A percentile compares a stretch with the other conserved stretches of the same genome.
Conservation (phyloP, 2,888 invertebrate genomes). For the Plebejus melissa region DNA sequence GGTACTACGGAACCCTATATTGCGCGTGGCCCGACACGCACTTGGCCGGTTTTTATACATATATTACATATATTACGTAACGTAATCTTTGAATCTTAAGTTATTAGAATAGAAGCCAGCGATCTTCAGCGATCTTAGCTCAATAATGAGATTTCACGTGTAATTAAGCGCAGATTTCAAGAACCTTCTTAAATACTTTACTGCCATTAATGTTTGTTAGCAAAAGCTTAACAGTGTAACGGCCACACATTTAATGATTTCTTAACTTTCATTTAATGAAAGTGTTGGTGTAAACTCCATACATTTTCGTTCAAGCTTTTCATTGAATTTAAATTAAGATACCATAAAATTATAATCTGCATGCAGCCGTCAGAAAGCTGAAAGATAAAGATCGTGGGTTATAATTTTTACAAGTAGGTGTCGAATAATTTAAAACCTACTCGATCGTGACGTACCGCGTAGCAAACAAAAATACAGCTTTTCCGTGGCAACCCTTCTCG, state of each 20-base stretch:
- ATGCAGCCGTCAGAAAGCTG: not conserved
- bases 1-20: too few relatives aligned
- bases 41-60: too few relatives aligned
- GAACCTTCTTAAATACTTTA: not conserved
- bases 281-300: too few relatives aligned
- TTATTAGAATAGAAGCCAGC: too few relatives aligned
- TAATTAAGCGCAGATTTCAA: not conserved
- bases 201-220: not conserved
- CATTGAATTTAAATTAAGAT: not conserved
- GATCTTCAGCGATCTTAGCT: not conserved
- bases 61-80: too few relatives aligned
- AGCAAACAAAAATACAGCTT: conserved; percentile 30
- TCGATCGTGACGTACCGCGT: conserved; percentile 20
- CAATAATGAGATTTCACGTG: not conserved
- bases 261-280: too few relatives aligned
- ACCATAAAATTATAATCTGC: too few relatives aligned
- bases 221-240: not conserved
- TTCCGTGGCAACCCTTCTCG: conserved; percentile 5
- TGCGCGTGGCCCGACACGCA: too few relatives aligned
- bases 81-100: too few relatives aligned
- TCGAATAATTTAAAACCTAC: not conserved
- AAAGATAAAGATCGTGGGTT: not conserved
- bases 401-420: not conserved
- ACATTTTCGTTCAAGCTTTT: not conserved
- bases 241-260: not conserved